phyloP scores from a whole-genome alignment of 2,113 vertebrate species.

The Loxodonta africana region DNA sequence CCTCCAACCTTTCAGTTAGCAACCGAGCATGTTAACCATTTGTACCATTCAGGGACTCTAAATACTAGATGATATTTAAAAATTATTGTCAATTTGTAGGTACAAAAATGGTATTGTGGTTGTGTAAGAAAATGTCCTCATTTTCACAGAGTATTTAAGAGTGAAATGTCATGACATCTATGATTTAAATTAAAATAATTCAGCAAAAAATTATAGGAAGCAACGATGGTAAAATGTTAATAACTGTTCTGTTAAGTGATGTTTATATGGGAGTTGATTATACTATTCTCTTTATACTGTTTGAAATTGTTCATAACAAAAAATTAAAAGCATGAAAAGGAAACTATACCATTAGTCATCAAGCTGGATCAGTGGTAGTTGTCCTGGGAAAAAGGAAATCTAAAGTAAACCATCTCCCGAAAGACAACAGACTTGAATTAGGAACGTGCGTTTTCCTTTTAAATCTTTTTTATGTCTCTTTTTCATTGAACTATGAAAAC shows the following conservation, averaged over 20 bases:
- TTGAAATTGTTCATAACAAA: slow-evolving; percentile 50
- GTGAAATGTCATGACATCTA: slow-evolving; percentile 10
- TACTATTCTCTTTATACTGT: neutral
- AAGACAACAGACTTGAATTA: neutral
- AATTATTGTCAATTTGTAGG: slow-evolving; percentile 2
- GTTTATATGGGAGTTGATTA: neutral
- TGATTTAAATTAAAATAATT: slow-evolving; percentile 57
- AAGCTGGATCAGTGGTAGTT: neutral
- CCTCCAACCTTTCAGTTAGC: neutral
- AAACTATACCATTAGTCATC: neutral
- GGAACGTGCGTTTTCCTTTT: neutral
- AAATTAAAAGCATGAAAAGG: slow-evolving; percentile 9
- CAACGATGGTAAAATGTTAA: neutral
- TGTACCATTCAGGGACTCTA: neutral
- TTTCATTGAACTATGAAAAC: neutral
- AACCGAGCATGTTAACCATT: neutral
- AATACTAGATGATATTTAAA: neutral
- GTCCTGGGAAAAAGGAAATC: neutral
- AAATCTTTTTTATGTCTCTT: slow-evolving; percentile 9
- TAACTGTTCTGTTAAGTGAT: neutral
- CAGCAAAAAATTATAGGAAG: neutral
- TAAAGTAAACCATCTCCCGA: neutral
- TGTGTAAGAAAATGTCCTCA: neutral
- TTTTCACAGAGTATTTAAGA: slow-evolving; percentile 46
- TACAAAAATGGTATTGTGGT: neutral